Evolutionary conservation across 2,113 vertebrate species (phyloP).

Genomic region (Odocoileus virginianus): DNA sequence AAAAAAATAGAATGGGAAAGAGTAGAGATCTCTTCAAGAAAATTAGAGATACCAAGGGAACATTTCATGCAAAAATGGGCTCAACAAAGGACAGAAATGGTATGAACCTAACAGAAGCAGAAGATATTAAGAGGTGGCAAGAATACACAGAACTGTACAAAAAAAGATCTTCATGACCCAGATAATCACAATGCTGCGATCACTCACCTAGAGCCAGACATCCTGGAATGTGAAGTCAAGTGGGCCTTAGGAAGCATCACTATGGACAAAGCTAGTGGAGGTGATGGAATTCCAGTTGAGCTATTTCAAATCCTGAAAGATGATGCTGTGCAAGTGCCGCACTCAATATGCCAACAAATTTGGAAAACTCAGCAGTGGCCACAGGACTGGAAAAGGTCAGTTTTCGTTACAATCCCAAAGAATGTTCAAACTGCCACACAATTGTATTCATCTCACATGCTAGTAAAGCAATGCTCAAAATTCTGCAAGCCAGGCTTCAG

Average conservation of each 20-base stretch:
- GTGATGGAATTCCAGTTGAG: no score
- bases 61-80: background rate
- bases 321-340: no score
- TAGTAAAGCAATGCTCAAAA: background rate
- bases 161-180: rapidly evolving
- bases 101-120: background rate
- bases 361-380: background rate
- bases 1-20: background rate
- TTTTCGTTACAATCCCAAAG: background rate
- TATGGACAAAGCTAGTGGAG: no score
- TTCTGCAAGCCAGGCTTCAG: background rate
- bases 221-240: background rate
- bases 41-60: background rate
- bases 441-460: background rate
- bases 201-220: background rate
- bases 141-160: background rate
- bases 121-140: background rate
- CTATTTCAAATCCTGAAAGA: no score
- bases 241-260: background rate
- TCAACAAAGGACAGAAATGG: background rate
- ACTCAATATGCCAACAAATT: background rate
- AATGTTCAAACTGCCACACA: rapidly evolving
- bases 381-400: background rate
- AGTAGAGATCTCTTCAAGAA: background rate
- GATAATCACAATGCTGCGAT: background rate